Evolutionary conservation across 2,888 invertebrate species (phyloP).

Genomic region (Eueremaeus valkanovi): DNA sequence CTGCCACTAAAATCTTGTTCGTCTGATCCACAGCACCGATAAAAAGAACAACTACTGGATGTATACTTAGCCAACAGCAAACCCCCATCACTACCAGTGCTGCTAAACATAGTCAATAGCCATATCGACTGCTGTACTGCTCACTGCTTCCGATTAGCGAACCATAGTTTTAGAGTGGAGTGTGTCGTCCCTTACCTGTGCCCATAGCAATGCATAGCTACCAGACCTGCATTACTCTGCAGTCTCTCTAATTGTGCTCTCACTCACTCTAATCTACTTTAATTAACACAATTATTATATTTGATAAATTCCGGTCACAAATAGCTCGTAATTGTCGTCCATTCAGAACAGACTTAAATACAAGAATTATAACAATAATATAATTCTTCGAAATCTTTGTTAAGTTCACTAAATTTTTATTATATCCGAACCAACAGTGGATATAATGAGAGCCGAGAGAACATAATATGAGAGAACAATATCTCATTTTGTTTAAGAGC

Average conservation of each 20-base stretch:
- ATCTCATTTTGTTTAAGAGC: neutral
- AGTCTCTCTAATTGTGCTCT: neutral
- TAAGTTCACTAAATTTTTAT: neutral
- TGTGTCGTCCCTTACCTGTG: conserved; percentile 1
- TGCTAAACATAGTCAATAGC: neutral
- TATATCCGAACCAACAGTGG: neutral
- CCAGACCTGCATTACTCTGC: neutral
- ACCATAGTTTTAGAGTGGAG: conserved; percentile 19
- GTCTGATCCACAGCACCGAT: conserved; percentile 20
- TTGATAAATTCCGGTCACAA: neutral
- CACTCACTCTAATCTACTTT: conserved; percentile 19
- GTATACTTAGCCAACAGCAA: neutral
- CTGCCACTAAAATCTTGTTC: conserved; percentile 7
- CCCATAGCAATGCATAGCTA: neutral
- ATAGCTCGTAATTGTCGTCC: conserved; percentile 1
- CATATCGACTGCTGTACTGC: neutral
- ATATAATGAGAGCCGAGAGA: neutral
- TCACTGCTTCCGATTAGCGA: conserved; percentile 25
- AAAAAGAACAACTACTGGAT: conserved; percentile 27
- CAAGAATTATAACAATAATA: neutral
- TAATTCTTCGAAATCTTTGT: neutral
- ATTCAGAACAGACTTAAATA: neutral
- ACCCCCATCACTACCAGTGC: conserved; percentile 16
- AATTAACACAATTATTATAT: conserved; percentile 7
- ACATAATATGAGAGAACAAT: neutral